These are phyloP conservation scores for Lasioglossum marginatum DNA, from an alignment of 2,888 invertebrate genomes.

Conservation along the genomic window DNA sequence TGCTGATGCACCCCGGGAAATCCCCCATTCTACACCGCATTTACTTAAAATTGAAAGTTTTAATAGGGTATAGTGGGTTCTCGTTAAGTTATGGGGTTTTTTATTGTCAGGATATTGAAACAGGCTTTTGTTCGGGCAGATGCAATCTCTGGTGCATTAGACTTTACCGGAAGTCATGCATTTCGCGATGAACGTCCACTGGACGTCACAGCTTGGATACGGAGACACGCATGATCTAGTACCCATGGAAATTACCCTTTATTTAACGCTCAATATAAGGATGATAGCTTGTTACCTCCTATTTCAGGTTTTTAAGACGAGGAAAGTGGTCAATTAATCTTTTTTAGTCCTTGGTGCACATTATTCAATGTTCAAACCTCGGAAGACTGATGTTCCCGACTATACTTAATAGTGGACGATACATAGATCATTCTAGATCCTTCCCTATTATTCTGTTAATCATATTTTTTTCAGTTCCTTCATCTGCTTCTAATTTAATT, in stretches of 20 bases:
- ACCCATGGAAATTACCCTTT: background rate
- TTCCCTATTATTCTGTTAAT: background rate
- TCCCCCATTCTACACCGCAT: background rate
- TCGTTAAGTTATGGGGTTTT: background rate
- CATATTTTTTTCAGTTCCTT: background rate
- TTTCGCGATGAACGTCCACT: slow-evolving; percentile 29
- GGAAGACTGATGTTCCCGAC: background rate
- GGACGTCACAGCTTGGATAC: slow-evolving; percentile 7
- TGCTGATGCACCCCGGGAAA: background rate
- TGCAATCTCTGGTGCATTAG: slow-evolving; percentile 46
- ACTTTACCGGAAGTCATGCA: slow-evolving; percentile 46
- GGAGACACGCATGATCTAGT: background rate
- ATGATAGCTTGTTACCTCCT: slow-evolving; percentile 3
- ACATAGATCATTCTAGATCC: background rate
- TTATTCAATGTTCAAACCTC: slow-evolving; percentile 6
- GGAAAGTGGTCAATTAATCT: background rate
- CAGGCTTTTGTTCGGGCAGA: slow-evolving; percentile 14
- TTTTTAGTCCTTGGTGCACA: background rate
- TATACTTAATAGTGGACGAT: background rate
- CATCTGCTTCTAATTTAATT: background rate
- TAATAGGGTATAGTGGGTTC: background rate
- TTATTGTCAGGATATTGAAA: background rate
- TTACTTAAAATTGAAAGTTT: background rate
- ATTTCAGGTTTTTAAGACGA: background rate
- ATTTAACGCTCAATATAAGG: background rate